Evolutionary conservation across 2,888 invertebrate genomes (phyloP).

Genomic region (Steinernema carpocapsae): DNA sequence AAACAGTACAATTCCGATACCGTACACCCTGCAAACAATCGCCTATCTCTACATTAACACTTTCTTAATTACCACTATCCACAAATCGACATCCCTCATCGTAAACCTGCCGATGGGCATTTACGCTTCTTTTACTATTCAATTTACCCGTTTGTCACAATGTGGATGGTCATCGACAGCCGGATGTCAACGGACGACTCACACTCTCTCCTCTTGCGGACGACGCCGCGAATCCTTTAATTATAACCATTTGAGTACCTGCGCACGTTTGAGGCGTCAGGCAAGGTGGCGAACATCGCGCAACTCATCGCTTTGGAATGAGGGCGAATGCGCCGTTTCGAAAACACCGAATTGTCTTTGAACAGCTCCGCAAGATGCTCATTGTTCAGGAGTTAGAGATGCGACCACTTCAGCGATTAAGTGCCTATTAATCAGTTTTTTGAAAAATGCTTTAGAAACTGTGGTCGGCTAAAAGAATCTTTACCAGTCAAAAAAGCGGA

Average conservation of each 20-base stretch:
- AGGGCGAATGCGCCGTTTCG: constrained; percentile 12
- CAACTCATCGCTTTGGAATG: constrained; percentile 23
- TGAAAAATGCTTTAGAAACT: too few species aligned
- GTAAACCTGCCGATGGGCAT: too few species aligned
- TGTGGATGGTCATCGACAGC: constrained; percentile 11
- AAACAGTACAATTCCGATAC: too few species aligned
- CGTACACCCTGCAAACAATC: too few species aligned
- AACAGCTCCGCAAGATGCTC: background rate
- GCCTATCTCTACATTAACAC: too few species aligned
- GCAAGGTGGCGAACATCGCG: background rate
- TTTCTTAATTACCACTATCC: too few species aligned
- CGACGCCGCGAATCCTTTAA: constrained; percentile 14
- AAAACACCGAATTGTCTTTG: constrained; percentile 13
- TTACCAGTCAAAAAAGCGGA: too few species aligned
- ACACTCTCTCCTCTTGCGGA: background rate
- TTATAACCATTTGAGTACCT: constrained; percentile 34
- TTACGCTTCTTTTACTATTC: background rate
- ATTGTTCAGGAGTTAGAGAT: background rate
- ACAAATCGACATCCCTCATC: too few species aligned
- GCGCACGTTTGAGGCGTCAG: background rate
- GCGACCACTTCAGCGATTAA: too few species aligned
- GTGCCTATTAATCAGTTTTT: too few species aligned
- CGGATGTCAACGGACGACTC: constrained; percentile 10
- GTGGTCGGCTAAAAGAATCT: too few species aligned
- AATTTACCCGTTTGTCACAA: constrained; percentile 15